Conservation (phyloP, 2,888 invertebrate species). For the Cryptus armator region DNA sequence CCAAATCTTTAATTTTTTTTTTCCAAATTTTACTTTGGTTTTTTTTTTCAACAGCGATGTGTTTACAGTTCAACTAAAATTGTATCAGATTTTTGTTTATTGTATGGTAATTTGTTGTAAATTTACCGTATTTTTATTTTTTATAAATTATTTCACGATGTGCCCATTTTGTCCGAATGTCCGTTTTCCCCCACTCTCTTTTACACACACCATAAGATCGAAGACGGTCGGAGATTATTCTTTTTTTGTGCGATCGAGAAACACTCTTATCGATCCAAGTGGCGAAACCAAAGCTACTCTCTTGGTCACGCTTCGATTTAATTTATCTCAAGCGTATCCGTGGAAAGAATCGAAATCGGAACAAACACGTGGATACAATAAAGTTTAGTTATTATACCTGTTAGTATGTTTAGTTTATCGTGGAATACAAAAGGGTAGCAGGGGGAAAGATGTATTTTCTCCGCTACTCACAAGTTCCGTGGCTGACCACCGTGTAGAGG, state of each 20-base stretch:
- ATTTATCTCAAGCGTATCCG: constrained; percentile 15
- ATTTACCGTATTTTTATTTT: too few species aligned
- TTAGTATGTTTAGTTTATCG: constrained; percentile 15
- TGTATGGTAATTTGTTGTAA: too few species aligned
- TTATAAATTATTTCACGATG: too few species aligned
- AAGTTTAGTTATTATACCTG: neutral
- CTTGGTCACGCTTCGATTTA: neutral
- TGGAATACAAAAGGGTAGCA: neutral
- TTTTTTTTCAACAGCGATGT: too few species aligned
- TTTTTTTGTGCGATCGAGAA: neutral
- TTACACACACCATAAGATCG: neutral
- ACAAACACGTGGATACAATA: neutral
- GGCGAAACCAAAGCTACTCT: neutral
- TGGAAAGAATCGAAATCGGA: neutral
- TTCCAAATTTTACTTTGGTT: too few species aligned
- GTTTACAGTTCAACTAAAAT: too few species aligned
- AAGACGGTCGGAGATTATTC: neutral
- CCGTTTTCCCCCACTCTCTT: too few species aligned
- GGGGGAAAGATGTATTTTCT: constrained; percentile 10
- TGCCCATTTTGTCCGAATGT: too few species aligned
- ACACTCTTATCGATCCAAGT: constrained; percentile 16
- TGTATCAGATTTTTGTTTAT: too few species aligned
- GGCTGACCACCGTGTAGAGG: neutral
- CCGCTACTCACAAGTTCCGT: neutral
- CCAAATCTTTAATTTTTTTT: too few species aligned